Conservation (phyloP, 2,888 invertebrate genomes). For the Spodoptera picta region DNA sequence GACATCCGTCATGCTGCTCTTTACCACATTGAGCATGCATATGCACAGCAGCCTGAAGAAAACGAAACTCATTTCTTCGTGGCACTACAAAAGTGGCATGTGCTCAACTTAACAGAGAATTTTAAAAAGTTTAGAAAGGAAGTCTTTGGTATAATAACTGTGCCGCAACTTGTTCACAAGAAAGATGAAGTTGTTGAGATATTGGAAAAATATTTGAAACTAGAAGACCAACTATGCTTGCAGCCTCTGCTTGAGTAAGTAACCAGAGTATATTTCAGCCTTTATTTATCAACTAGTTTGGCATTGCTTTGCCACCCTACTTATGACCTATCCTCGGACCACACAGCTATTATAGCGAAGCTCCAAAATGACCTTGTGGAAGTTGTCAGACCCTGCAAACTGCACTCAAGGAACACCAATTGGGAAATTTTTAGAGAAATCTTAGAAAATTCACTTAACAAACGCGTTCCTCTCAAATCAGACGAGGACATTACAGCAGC, state of each 20-base stretch:
- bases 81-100: constrained; percentile 96
- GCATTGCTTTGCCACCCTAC: too few species aligned
- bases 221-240: constrained; percentile 92
- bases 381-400: too few species aligned
- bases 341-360: too few species aligned
- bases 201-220: constrained; percentile 92
- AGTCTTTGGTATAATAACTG: constrained; percentile 92
- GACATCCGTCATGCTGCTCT: constrained; percentile 94
- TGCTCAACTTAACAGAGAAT: constrained; percentile 95
- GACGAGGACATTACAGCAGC: too few species aligned
- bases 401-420: too few species aligned
- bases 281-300: too few species aligned
- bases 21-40: constrained; percentile 94
- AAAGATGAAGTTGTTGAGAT: constrained; percentile 93
- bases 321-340: too few species aligned
- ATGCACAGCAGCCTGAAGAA: constrained; percentile 91
- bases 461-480: too few species aligned
- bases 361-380: too few species aligned
- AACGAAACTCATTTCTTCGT: constrained; percentile 94
- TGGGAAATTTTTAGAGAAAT: too few species aligned
- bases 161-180: constrained; percentile 94
- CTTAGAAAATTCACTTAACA: too few species aligned
- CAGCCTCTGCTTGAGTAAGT: constrained; percentile 96
- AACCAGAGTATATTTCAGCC: too few species aligned
- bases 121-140: constrained; percentile 93